Conservation (phyloP, 2,888 invertebrate genomes). For the Philopedon plagiatum region DNA sequence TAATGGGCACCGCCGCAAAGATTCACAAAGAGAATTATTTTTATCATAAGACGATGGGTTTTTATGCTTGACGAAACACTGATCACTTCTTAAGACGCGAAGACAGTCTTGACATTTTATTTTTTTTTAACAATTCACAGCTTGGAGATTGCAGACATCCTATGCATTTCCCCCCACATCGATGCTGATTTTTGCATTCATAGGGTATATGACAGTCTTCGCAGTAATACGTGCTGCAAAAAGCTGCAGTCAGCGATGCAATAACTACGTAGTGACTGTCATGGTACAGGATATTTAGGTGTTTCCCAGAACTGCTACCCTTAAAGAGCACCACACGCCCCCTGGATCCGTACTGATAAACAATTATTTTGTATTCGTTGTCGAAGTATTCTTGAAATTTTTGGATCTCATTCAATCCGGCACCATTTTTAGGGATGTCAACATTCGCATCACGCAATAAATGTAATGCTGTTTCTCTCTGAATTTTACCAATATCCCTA, state of each 20-base stretch:
- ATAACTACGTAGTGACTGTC: constrained; percentile 45
- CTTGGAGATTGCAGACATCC: constrained; percentile 19
- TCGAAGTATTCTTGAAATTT: constrained; percentile 40
- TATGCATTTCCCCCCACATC: constrained; percentile 18
- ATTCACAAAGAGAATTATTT: constrained; percentile 24
- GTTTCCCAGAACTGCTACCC: neutral
- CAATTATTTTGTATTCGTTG: constrained; percentile 35
- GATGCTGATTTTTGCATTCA: constrained; percentile 27
- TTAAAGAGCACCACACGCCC: constrained; percentile 13
- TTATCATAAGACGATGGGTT: neutral
- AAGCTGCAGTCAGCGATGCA: constrained; percentile 42
- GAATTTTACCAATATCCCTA: too few species aligned
- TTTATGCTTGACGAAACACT: constrained; percentile 31
- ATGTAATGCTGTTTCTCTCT: too few species aligned
- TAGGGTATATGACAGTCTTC: constrained; percentile 42
- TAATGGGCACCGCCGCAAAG: constrained; percentile 3
- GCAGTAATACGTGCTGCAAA: constrained; percentile 45
- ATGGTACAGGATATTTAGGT: constrained; percentile 36
- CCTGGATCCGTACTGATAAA: constrained; percentile 16
- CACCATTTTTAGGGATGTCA: constrained; percentile 38
- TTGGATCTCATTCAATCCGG: constrained; percentile 38
- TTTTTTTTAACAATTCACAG: constrained; percentile 6
- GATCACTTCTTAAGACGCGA: constrained; percentile 28
- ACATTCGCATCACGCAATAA: too few species aligned
- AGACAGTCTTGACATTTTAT: constrained; percentile 36